Evolutionary conservation across 2,888 invertebrate species (phyloP).

Genomic region (Yponomeuta cagnagella): DNA sequence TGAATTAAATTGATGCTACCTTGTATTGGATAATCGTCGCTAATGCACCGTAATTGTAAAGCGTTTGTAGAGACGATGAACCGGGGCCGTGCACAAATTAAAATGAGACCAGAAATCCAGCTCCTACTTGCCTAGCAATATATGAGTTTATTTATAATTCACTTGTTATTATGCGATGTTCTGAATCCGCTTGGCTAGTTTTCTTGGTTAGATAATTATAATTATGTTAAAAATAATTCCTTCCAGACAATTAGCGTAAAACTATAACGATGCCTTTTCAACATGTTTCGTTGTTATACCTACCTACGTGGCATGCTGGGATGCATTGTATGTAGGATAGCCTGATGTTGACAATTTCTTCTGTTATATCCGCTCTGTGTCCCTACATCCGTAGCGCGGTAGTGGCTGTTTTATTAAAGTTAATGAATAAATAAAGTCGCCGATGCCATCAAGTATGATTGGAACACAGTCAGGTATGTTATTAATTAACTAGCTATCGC

Average conservation of each 20-base stretch:
- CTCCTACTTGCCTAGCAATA: background rate
- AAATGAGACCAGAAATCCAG: background rate
- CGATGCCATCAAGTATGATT: conserved; percentile 8
- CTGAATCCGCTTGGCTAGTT: too few species aligned
- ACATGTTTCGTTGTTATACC: too few species aligned
- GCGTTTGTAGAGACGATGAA: conserved; percentile 11
- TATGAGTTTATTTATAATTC: too few species aligned
- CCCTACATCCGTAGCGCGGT: conserved; percentile 3
- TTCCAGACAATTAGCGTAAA: too few species aligned
- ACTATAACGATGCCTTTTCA: too few species aligned
- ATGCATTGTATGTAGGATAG: too few species aligned
- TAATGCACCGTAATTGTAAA: conserved; percentile 50
- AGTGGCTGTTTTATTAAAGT: conserved; percentile 33
- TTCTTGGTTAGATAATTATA: too few species aligned
- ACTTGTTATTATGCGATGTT: too few species aligned
- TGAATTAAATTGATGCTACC: conserved; percentile 51
- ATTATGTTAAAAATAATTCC: too few species aligned
- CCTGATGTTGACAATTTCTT: background rate
- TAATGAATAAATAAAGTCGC: conserved; percentile 43
- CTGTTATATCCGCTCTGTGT: background rate
- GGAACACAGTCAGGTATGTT: background rate
- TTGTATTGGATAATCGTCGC: conserved; percentile 44
- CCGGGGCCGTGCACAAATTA: background rate
- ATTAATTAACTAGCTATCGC: conserved; percentile 9
- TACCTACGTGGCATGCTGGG: too few species aligned